Conservation (phyloP, 2,113 vertebrate species). For the Hydrochoerus hydrochaeris region DNA sequence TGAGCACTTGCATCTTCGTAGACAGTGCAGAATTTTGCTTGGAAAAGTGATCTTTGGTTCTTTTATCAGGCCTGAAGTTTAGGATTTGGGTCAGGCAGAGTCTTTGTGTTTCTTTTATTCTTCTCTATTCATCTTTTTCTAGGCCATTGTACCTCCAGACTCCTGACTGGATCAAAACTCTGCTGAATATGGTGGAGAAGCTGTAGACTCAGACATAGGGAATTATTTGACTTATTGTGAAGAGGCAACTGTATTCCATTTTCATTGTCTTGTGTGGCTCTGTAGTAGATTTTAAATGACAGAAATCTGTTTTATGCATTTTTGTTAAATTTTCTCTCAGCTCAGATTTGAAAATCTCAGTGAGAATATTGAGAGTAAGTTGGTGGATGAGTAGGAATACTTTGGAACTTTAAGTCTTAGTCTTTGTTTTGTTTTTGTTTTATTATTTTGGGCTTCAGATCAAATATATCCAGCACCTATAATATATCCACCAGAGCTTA, state of each 20-base stretch:
- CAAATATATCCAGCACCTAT: neutral
- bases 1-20: neutral
- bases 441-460: neutral
- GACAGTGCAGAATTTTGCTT: neutral
- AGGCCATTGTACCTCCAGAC: neutral
- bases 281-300: neutral
- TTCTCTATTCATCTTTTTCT: neutral
- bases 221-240: neutral
- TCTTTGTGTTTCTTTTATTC: neutral
- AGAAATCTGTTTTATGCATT: neutral
- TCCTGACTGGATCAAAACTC: neutral
- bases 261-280: neutral
- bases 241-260: neutral
- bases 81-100: neutral
- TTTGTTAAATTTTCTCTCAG: conserved; percentile 18
- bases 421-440: neutral
- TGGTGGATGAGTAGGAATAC: neutral
- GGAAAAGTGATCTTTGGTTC: neutral
- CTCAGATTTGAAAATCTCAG: neutral
- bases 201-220: neutral
- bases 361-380: neutral
- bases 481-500: neutral
- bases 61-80: neutral
- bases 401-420: neutral
- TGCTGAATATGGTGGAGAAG: neutral